Base-by-base conservation (phyloP, 2,797 vertebrate genomes). In the Erethizon dorsatum region DNA sequence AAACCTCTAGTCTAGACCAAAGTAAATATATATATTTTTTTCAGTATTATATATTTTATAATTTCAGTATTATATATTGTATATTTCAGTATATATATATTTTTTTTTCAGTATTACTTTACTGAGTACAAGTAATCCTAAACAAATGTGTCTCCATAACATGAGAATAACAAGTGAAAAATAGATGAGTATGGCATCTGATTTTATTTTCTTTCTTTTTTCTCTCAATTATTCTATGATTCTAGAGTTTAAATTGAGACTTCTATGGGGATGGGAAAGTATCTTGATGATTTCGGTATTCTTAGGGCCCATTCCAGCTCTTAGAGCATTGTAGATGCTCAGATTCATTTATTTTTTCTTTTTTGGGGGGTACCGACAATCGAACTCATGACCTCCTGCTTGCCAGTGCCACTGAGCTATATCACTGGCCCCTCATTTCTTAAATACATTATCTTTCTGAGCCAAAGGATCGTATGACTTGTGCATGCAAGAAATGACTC, bases 1-100 rank as follows among this genome's bases (percentile, higher is more conserved):
- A 94, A 89, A 87, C 5, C 50, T 87, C 75, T 31, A 90, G n/a
- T 89, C 69, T 50, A 92, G 33, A n/a, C 56, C 59, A 63, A 87
- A 67, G 41, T 50, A 59, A 80, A 57, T 22, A 57, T 57, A 57
- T 22, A 56, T 56, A 56, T 15, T 22, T 57, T 22, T 57, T 57
- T 41, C 37, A 41, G 7, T 7, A 57, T 57, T 33, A 65, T 31
- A 33, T 65, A 33, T 65, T 15, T 65, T 65, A 65, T 33, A 65
- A 57, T 41, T 41, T 41, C 37, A 20, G 22, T 22, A 57, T 57
- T 57, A 22, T 57, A 8, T 57, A 22, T 20, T 22, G 22, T 57
- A 57, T 57, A 56, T 20, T 56, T 5, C 4, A 57, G 8, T 57
- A 22, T 57, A 56, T 20, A 56, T 57, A 57, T 57, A n/a, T n/a